phyloP scores from a whole-genome alignment of 2,888 invertebrate genomes.

The Esperia sulphurella region DNA sequence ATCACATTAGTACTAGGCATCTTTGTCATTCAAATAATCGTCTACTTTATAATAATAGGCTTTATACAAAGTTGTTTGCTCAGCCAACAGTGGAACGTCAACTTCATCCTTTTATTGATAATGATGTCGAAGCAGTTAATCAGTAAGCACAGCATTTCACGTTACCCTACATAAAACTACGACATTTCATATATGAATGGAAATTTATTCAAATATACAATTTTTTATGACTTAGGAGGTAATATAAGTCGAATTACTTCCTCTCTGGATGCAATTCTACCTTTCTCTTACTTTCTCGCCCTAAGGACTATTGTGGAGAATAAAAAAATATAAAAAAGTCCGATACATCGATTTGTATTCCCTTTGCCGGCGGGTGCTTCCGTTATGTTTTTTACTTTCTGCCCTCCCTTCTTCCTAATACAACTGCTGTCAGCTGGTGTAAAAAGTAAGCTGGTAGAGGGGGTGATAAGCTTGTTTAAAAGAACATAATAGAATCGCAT shows the following conservation, averaged over 20 bases:
- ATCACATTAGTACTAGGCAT: no score
- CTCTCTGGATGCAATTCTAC: slow-evolving; percentile 30
- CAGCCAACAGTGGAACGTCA: no score
- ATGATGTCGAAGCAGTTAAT: no score
- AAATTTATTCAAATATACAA: not conserved
- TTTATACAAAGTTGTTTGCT: no score
- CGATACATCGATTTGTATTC: slow-evolving; percentile 54
- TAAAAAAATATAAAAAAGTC: slow-evolving; percentile 12
- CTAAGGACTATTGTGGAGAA: slow-evolving; percentile 10
- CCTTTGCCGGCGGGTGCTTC: slow-evolving; percentile 37
- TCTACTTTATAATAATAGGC: no score
- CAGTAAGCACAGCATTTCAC: no score
- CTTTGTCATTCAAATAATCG: no score
- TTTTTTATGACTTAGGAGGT: not conserved
- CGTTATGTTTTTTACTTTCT: slow-evolving; percentile 41
- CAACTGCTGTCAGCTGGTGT: slow-evolving; percentile 13
- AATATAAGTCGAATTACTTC: slow-evolving; percentile 22
- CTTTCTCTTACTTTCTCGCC: slow-evolving; percentile 15
- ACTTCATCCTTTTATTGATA: no score
- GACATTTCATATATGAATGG: no score
- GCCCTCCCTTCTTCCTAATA: slow-evolving; percentile 29
- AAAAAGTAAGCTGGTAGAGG: slow-evolving; percentile 8
- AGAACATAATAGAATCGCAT: no score
- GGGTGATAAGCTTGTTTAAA: not conserved
- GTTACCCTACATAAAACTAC: no score